Percentiles rank a stretch among this genome's conserved stretches.
Evolutionary conservation across 2,797 vertebrate species (phyloP).

Genomic region (Acanthornis magna): DNA sequence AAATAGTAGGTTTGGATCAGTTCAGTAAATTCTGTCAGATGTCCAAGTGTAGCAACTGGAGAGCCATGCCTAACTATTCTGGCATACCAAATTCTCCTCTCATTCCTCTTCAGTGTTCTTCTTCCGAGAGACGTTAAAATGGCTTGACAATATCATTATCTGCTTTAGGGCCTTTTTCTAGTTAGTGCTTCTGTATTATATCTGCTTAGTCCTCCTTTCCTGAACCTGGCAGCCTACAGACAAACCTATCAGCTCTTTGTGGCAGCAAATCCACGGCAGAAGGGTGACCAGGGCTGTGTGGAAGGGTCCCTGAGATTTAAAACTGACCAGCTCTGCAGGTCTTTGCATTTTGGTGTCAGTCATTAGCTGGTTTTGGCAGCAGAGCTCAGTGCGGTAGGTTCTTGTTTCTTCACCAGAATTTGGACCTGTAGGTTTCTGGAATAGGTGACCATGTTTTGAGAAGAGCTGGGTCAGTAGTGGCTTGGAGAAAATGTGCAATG

Average conservation of each 20-base stretch:
- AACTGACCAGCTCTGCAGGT: background rate
- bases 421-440: background rate
- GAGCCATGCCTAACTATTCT: background rate
- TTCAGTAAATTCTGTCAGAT: background rate
- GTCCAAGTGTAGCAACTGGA: background rate
- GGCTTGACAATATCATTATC: background rate
- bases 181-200: background rate
- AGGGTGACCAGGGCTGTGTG: background rate
- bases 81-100: background rate
- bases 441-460: background rate
- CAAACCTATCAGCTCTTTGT: background rate
- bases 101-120: constrained; percentile 8
- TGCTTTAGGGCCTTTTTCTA: background rate
- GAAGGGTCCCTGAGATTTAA: background rate
- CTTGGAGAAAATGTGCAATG: background rate
- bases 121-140: background rate
- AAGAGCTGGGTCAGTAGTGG: background rate
- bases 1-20: background rate
- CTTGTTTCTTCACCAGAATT: background rate
- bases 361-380: background rate
- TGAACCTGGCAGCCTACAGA: background rate
- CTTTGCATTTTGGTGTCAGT: background rate
- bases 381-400: background rate
- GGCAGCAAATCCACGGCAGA: background rate
- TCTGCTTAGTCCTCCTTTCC: background rate